Evolutionary conservation across 2,888 invertebrate genomes (phyloP).

Genomic region (Leucophenga maculata): DNA sequence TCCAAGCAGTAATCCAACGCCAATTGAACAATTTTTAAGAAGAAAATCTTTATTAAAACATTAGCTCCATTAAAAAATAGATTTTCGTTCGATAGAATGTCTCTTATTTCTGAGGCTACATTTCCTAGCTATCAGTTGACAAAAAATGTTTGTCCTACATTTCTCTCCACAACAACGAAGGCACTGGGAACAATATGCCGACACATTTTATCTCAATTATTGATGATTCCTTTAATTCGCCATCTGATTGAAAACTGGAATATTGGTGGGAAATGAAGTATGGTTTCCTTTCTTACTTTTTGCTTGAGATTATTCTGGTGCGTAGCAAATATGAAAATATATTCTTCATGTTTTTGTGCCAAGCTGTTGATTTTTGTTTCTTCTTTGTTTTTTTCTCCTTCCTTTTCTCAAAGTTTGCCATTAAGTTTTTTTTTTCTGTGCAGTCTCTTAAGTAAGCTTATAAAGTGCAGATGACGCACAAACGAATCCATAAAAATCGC

Average conservation of each 20-base stretch:
- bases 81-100: too few species aligned
- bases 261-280: too few species aligned
- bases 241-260: background rate
- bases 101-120: too few species aligned
- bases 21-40: too few species aligned
- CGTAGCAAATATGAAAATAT: constrained; percentile 46
- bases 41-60: too few species aligned
- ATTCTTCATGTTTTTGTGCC: constrained; percentile 7
- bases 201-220: constrained; percentile 27
- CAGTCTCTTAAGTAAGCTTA: constrained; percentile 37
- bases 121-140: background rate
- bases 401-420: background rate
- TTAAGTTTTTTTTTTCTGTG: background rate
- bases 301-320: constrained; percentile 4
- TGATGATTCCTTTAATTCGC: background rate
- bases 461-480: constrained; percentile 47
- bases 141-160: constrained; percentile 1
- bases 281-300: constrained; percentile 3
- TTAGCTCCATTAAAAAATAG: too few species aligned
- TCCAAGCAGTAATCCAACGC: too few species aligned
- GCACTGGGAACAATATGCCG: constrained; percentile 61
- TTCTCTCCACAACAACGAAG: constrained; percentile 42
- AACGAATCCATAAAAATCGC: constrained; percentile 27
- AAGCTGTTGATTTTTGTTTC: background rate
- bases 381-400: background rate